These are phyloP conservation scores for Drepana falcataria DNA, from an alignment of 2,888 invertebrate species.

Conservation along the genomic window DNA sequence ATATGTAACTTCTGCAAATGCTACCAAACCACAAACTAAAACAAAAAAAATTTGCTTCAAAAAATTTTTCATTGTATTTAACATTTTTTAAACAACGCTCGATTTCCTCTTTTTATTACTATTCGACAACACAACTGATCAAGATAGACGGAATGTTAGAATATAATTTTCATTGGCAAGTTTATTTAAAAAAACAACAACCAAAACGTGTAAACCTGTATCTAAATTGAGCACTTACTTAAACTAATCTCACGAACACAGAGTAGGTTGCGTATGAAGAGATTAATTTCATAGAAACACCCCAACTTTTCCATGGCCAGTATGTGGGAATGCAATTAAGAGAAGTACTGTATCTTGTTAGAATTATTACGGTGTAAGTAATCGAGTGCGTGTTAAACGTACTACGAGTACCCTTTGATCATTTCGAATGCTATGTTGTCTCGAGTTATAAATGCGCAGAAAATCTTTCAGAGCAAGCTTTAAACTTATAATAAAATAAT, in stretches of 20 bases:
- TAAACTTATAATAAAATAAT: no score
- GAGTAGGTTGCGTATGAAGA: constrained; percentile 20
- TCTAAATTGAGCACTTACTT: background rate
- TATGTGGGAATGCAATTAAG: constrained; percentile 55
- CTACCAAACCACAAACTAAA: no score
- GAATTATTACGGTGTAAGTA: constrained; percentile 53
- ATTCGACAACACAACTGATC: background rate
- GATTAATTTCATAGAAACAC: constrained; percentile 40
- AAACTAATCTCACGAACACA: background rate
- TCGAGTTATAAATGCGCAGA: constrained; percentile 13
- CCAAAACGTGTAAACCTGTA: background rate
- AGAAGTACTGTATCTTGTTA: constrained; percentile 54
- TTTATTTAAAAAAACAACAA: background rate
- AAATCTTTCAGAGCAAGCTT: background rate
- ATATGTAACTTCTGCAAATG: no score
- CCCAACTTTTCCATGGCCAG: constrained; percentile 43
- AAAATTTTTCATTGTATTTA: no score
- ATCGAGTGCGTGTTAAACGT: constrained; percentile 37
- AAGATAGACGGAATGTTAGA: background rate
- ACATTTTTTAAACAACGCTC: no score
- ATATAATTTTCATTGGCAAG: background rate
- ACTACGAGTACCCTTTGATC: constrained; percentile 18
- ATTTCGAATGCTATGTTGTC: constrained; percentile 11
- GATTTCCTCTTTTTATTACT: no score
- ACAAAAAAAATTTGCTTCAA: no score